Evolutionary conservation across 2,797 vertebrate genomes (phyloP).

Genomic region (Fringilla coelebs): DNA sequence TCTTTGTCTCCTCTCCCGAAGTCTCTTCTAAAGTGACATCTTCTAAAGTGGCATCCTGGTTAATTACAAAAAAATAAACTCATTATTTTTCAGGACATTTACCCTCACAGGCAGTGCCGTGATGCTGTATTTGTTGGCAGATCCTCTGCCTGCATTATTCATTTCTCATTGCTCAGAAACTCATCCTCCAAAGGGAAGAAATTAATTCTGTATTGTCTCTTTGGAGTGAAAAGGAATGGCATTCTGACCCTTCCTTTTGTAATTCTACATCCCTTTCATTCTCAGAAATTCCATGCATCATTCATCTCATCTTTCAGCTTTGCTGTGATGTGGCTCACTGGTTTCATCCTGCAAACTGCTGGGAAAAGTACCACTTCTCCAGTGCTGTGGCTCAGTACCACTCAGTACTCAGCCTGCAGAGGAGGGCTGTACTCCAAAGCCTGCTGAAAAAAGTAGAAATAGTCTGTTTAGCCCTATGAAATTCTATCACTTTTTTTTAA

Average conservation of each 20-base stretch:
- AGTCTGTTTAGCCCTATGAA: neutral
- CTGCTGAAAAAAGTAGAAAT: neutral
- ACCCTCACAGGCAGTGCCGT: neutral
- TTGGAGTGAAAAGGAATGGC: neutral
- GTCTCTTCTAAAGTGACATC: neutral
- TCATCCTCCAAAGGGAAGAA: neutral
- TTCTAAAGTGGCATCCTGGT: neutral
- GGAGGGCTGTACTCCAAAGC: neutral
- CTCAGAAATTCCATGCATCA: neutral
- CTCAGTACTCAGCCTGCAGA: neutral
- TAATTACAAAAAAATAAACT: neutral
- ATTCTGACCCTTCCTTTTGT: neutral
- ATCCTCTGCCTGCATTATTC: neutral
- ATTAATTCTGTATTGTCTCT: neutral
- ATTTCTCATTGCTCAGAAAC: neutral
- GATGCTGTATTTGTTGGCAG: neutral
- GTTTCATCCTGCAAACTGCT: neutral
- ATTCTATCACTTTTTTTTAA: neutral
- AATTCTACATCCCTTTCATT: neutral
- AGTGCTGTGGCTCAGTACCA: neutral
- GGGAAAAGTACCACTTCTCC: neutral
- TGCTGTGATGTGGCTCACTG: neutral
- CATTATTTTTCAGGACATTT: neutral
- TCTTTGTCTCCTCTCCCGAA: neutral
- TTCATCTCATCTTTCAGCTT: neutral